Evolutionary conservation across 37 sponge, comb jelly and placozoan genomes (phyloP).

Genomic region (Crambe crambe): DNA sequence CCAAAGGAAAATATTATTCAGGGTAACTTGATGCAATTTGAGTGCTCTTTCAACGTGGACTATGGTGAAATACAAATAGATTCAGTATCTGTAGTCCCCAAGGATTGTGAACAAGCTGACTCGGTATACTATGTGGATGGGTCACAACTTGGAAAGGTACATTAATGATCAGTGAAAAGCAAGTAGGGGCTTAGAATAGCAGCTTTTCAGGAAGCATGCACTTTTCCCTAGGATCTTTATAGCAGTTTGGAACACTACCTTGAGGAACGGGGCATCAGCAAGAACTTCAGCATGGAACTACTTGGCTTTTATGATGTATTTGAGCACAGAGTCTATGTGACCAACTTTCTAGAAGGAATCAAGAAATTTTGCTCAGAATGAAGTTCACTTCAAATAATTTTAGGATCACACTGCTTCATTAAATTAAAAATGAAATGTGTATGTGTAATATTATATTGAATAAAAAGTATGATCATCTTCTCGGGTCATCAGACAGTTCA

Average conservation of each 20-base stretch:
- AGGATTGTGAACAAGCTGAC: conserved; percentile 10
- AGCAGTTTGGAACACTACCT: conserved; percentile 39
- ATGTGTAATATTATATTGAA: not conserved
- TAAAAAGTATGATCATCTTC: conserved; percentile 24
- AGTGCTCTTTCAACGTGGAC: conserved; percentile 50
- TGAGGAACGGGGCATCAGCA: conserved; percentile 33
- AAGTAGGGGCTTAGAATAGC: not conserved
- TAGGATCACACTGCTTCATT: too few relatives aligned
- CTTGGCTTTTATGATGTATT: conserved; percentile 47
- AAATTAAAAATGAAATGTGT: not conserved
- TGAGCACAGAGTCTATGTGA: conserved; percentile 54
- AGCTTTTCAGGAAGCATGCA: not conserved
- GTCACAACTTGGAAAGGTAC: conserved; percentile 14
- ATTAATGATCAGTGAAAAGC: too few relatives aligned
- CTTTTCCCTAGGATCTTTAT: conserved; percentile 60
- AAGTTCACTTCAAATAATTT: too few relatives aligned
- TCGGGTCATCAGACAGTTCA: conserved; percentile 42
- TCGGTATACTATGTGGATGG: conserved; percentile 34
- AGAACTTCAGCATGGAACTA: conserved; percentile 38
- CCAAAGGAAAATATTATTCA: not conserved
- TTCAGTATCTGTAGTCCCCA: conserved; percentile 46
- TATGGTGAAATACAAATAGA: conserved; percentile 41
- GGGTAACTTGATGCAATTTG: conserved; percentile 53
- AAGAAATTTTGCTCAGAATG: conserved; percentile 24
- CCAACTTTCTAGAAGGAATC: conserved; percentile 44